Evolutionary conservation across 35 echinoderm and acorn worm species (phyloP).

Genomic region (Heliocidaris erythrogramma): DNA sequence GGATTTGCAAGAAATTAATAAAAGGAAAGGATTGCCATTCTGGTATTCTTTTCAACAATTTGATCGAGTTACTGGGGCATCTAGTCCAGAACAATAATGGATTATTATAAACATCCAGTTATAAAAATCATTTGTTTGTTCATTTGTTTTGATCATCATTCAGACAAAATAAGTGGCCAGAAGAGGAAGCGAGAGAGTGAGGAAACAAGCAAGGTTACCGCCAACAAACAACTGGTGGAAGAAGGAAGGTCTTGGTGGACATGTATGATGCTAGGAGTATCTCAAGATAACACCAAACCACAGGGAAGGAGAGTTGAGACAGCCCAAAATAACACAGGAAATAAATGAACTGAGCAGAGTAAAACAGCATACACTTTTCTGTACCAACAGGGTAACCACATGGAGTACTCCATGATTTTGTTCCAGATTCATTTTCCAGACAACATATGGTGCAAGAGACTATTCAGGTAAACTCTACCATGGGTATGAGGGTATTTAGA

Average conservation of each 20-base stretch:
- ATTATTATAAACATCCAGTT: no score
- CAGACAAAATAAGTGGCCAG: not conserved
- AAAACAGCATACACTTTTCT: not conserved
- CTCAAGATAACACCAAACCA: conserved; percentile 73
- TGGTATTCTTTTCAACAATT: no score
- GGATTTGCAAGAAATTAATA: no score
- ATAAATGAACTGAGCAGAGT: not conserved
- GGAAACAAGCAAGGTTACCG: not conserved
- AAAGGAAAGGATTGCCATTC: no score
- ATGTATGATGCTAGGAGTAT: conserved; percentile 85
- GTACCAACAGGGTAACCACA: not conserved
- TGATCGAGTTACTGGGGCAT: no score
- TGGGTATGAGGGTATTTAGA: no score
- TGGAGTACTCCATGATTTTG: not conserved
- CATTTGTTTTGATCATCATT: no score
- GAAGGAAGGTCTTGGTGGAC: conserved; percentile 40
- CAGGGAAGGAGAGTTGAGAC: conserved; percentile 51
- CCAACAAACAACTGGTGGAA: not conserved
- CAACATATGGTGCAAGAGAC: not conserved
- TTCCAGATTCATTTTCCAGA: not conserved
- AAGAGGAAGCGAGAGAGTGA: conserved; percentile 2
- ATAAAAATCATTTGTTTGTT: no score
- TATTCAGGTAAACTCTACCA: not conserved
- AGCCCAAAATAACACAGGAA: not conserved
- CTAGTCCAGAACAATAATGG: no score